Evolutionary conservation across 2,797 vertebrate genomes (phyloP), one percentile per base, ranked within the genome.

Genomic region (Rhinoraja longicauda): DNA sequence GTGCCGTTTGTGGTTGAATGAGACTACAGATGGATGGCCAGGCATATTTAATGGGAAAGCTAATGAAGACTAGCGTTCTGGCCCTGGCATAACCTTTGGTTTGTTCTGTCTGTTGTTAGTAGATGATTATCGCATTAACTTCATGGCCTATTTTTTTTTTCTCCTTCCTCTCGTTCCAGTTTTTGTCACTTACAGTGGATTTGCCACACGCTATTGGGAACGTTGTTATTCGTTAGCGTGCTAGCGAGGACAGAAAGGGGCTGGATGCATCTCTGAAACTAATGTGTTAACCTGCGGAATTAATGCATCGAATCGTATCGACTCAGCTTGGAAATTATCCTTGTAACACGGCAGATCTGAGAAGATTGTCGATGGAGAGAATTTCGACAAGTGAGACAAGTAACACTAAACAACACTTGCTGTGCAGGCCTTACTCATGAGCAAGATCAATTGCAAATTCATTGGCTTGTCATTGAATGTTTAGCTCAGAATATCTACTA

Each of bases 391-490:
- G 32, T 39, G 13, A 21, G 77, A 78, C 32, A 17, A 81, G 26
- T 45, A 9, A 24, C 17, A 24, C 77, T 39, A 39, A 78, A 19
- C 1, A 39, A 39, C 17, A 13, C 76, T 77, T 36, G 32, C 32
- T 36, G 76, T 77, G n/a, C 76, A 36, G 76, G 76, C 3, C n/a
- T 39, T 78, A 39, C 36, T 81, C 39, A 24, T 53, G 39, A 45
- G 17, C 45, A 21, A 8, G 45, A 81, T 53, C 81, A 53, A 45
- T 81, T 53, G 2, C 78, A 1, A 45, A 45, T 81, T 24, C 78
- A 81, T 81, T 81, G 78, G 15, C 39, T 81, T 81, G 6, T 81
- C 39, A 81, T 81, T 81, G 78, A 81, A 81, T 21, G 78, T 81
- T 45, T 39, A 81, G 36, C 45, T 81, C 78, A 81, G 39, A 81